phyloP scores from a whole-genome alignment of 2,888 invertebrate species.

The Ariolimax columbianus region DNA sequence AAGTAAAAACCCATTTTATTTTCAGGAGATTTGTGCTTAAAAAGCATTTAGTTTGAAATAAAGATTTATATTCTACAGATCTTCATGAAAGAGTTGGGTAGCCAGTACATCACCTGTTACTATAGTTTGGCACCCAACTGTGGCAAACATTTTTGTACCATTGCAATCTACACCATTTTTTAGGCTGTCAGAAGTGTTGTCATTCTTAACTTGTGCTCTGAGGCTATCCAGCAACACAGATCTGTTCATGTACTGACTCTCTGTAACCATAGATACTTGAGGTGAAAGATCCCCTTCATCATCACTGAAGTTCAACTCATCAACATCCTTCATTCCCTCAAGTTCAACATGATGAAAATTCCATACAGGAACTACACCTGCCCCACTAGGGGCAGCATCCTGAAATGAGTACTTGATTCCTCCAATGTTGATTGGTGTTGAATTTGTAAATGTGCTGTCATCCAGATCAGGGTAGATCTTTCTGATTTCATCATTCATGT shows the following conservation, averaged over 20 bases:
- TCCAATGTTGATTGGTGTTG: conserved; percentile 69
- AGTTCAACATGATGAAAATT: conserved; percentile 73
- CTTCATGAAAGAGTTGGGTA: conserved; percentile 78
- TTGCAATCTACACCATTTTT: conserved; percentile 47
- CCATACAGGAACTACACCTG: conserved; percentile 78
- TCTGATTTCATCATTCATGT: conserved; percentile 76
- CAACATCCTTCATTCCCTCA: conserved; percentile 70
- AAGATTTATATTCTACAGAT: conserved; percentile 57
- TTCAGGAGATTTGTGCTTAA: not conserved
- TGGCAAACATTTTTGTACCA: conserved; percentile 59
- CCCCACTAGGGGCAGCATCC: conserved; percentile 77
- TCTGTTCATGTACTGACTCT: conserved; percentile 76
- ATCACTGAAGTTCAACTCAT: conserved; percentile 72
- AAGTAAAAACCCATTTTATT: not conserved
- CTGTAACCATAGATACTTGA: conserved; percentile 76
- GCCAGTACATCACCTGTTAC: conserved; percentile 78
- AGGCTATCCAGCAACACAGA: conserved; percentile 74
- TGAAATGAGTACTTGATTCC: conserved; percentile 71
- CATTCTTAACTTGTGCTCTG: conserved; percentile 41
- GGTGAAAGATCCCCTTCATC: conserved; percentile 64
- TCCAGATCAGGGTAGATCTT: conserved; percentile 72
- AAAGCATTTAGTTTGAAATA: not conserved
- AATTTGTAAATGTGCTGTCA: conserved; percentile 64
- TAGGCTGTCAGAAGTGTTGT: conserved; percentile 40
- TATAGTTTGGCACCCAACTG: conserved; percentile 77